phyloP scores from a whole-genome alignment of 1,140 invertebrate species.

The Condylostylus longicornis region DNA sequence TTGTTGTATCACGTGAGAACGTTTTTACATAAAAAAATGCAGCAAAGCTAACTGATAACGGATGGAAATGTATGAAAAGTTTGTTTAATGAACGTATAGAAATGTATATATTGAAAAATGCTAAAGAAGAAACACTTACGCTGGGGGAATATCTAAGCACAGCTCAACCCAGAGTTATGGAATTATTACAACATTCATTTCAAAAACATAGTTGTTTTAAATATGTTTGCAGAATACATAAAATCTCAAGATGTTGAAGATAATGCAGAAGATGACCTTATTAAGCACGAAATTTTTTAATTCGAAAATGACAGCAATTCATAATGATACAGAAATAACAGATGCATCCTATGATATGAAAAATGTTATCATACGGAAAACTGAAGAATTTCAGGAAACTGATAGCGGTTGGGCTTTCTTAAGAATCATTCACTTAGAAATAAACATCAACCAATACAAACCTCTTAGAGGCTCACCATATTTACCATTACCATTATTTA shows the following conservation, averaged over 20 bases:
- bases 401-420: constrained; percentile 19
- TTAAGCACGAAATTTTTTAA: no score
- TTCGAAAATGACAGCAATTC: no score
- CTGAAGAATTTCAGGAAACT: constrained; percentile 16
- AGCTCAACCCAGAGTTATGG: neutral
- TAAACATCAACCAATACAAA: constrained; percentile 15
- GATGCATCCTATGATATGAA: neutral
- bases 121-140: neutral
- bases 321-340: no score
- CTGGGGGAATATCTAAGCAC: neutral
- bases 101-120: neutral
- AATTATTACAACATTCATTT: neutral
- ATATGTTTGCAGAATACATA: neutral
- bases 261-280: neutral
- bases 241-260: neutral
- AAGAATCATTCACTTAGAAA: constrained; percentile 11
- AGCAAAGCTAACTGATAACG: neutral
- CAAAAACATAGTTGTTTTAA: neutral
- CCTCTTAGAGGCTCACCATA: constrained; percentile 12
- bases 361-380: no score
- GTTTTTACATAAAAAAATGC: neutral
- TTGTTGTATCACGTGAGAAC: no score
- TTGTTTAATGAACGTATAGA: neutral
- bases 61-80: neutral
- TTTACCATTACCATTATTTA: constrained; percentile 13